Conservation (phyloP, 2,797 vertebrate genomes). For the Tadarida brasiliensis region DNA sequence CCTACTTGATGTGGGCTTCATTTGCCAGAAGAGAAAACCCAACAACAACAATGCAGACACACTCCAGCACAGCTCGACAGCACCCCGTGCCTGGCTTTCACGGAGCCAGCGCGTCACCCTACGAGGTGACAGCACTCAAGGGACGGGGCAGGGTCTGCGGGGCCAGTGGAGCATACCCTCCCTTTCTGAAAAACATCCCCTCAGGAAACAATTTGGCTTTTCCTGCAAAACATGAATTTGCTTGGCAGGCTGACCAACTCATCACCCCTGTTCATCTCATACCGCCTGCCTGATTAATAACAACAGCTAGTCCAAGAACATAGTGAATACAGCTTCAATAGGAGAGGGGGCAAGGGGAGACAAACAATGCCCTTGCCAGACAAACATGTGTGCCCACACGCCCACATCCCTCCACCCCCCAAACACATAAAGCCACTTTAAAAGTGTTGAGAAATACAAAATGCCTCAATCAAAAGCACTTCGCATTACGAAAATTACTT, state of each 20-base stretch:
- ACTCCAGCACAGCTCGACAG: background rate
- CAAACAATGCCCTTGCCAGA: conserved; percentile 36
- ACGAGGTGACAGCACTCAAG: background rate
- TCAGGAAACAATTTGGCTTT: conserved; percentile 72
- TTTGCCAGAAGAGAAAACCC: conserved; percentile 40
- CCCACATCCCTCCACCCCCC: background rate
- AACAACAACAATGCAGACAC: background rate
- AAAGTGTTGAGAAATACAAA: conserved; percentile 54
- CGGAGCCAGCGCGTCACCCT: background rate
- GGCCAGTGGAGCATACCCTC: conserved; percentile 20
- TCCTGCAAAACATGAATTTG: conserved; percentile 72
- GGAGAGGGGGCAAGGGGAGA: background rate
- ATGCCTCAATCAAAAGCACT: conserved; percentile 19
- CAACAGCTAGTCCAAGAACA: conserved; percentile 40
- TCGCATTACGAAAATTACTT: conserved; percentile 27
- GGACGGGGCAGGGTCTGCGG: background rate
- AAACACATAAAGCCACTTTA: background rate
- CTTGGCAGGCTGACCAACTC: conserved; percentile 66
- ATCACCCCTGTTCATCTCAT: conserved; percentile 68
- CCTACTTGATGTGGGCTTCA: conserved; percentile 48
- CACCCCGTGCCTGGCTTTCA: background rate
- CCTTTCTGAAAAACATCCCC: conserved; percentile 71
- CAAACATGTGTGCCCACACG: background rate
- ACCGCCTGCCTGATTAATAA: conserved; percentile 59
- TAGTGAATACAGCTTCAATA: background rate